phyloP scores from a whole-genome alignment of 2,888 invertebrate species.

The Volucella zonaria region DNA sequence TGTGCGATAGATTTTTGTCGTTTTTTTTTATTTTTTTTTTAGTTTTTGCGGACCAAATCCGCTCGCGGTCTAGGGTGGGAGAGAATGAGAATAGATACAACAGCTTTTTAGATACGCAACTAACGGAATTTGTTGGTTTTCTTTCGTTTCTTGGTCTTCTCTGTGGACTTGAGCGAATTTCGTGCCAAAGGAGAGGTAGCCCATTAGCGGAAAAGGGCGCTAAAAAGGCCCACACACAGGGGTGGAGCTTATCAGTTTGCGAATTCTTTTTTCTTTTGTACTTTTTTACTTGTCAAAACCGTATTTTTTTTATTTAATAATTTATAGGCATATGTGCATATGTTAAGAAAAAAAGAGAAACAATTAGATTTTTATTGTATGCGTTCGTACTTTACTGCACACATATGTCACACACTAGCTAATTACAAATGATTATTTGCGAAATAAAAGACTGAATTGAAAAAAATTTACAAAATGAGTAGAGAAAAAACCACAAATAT shows the following conservation, averaged over 20 bases:
- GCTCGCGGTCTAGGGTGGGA: background rate
- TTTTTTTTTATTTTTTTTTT: background rate
- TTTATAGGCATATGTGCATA: conserved; percentile 14
- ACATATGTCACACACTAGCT: conserved; percentile 23
- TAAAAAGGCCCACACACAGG: background rate
- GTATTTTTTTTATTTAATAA: background rate
- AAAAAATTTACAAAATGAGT: background rate
- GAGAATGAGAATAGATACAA: conserved; percentile 10
- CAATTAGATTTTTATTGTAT: background rate
- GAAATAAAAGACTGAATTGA: background rate
- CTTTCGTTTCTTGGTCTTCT: background rate
- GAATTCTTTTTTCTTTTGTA: conserved; percentile 3
- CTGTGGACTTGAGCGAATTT: background rate
- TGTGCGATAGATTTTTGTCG: background rate
- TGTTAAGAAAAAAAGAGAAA: background rate
- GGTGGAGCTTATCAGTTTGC: conserved; percentile 59
- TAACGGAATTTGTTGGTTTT: conserved; percentile 25
- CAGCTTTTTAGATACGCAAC: conserved; percentile 17
- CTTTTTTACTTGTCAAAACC: background rate
- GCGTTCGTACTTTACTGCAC: background rate
- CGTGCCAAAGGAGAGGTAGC: conserved; percentile 1
- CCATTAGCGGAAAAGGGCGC: background rate
- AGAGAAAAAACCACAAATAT: conserved; percentile 30
- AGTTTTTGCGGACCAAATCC: background rate
- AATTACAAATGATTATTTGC: conserved; percentile 36